Percentiles rank a stretch among this genome's conserved stretches.
phyloP scores from a whole-genome alignment of 2,888 invertebrate genomes.

The Drosophila meridiana region DNA sequence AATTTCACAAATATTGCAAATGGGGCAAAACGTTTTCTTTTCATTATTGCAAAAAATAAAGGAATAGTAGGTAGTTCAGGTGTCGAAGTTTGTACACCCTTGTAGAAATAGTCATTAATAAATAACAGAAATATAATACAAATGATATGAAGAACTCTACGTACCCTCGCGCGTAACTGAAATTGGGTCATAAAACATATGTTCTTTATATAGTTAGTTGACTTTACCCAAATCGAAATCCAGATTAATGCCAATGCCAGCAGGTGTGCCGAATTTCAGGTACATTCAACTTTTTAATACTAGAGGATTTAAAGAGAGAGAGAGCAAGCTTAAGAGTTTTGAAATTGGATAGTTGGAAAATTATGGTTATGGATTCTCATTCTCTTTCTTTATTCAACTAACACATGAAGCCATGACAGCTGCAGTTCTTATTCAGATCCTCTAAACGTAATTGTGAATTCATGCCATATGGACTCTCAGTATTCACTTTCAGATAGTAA shows the following conservation, averaged over 20 bases:
- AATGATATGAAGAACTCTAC: background rate
- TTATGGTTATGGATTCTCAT: background rate
- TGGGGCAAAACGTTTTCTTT: conserved; percentile 30
- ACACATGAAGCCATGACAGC: background rate
- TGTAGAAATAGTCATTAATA: background rate
- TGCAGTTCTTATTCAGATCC: background rate
- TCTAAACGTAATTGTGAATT: background rate
- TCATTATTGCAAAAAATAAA: conserved; percentile 33
- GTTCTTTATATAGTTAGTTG: conserved; percentile 38
- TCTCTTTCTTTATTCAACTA: no score
- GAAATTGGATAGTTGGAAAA: background rate
- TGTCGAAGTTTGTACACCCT: conserved; percentile 15
- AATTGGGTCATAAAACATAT: conserved; percentile 32
- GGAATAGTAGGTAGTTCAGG: no score
- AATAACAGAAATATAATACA: background rate
- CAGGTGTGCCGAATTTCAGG: conserved; percentile 49
- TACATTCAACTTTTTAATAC: background rate
- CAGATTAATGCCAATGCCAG: conserved; percentile 45
- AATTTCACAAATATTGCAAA: conserved; percentile 23
- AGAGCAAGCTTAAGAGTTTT: background rate
- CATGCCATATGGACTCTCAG: background rate
- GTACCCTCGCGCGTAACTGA: conserved; percentile 1
- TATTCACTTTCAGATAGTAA: conserved; percentile 1
- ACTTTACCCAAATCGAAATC: conserved; percentile 47
- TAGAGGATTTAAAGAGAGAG: background rate